Percentiles rank a stretch among this genome's conserved stretches.
Conservation (phyloP, 92 coral and sea anemone genomes). For the Bergia sp. region DNA sequence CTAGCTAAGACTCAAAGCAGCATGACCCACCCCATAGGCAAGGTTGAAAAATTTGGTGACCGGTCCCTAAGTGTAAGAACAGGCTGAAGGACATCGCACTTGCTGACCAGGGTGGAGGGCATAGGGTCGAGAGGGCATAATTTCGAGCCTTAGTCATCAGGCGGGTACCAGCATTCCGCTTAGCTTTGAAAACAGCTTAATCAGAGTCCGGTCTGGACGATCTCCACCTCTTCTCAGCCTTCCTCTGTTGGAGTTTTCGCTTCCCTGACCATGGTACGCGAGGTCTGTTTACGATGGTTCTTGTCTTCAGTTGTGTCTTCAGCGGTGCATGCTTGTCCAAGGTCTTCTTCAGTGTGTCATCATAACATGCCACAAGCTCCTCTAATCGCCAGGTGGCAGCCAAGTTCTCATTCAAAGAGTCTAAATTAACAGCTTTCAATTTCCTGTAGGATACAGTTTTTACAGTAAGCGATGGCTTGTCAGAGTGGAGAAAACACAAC, state of each 20-base stretch:
- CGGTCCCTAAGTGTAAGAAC: too few species aligned
- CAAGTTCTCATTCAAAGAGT: background rate
- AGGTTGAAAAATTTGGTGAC: too few species aligned
- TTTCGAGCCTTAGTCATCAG: slow-evolving; percentile 45
- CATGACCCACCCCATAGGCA: too few species aligned
- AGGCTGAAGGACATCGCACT: background rate
- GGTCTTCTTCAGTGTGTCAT: slow-evolving; percentile 26
- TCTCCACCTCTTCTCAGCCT: slow-evolving; percentile 64
- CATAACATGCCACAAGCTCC: slow-evolving; percentile 28
- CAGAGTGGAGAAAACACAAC: too few species aligned
- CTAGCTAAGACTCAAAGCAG: too few species aligned
- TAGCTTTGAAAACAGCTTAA: slow-evolving; percentile 35
- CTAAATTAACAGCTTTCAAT: background rate
- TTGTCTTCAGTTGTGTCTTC: background rate
- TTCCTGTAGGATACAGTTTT: slow-evolving; percentile 14
- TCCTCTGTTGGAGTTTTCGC: slow-evolving; percentile 54
- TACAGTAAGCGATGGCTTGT: background rate
- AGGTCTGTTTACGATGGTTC: slow-evolving; percentile 47
- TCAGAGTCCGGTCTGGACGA: background rate
- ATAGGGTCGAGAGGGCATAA: slow-evolving; percentile 40
- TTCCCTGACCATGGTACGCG: slow-evolving; percentile 65
- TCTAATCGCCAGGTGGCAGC: background rate
- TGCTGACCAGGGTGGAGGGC: slow-evolving; percentile 41
- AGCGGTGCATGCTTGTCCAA: slow-evolving; percentile 58
- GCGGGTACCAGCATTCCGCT: slow-evolving; percentile 37